These are phyloP conservation scores for Ceyx cyanopectus DNA, from an alignment of 2,113 vertebrate species.

Conservation along the genomic window DNA sequence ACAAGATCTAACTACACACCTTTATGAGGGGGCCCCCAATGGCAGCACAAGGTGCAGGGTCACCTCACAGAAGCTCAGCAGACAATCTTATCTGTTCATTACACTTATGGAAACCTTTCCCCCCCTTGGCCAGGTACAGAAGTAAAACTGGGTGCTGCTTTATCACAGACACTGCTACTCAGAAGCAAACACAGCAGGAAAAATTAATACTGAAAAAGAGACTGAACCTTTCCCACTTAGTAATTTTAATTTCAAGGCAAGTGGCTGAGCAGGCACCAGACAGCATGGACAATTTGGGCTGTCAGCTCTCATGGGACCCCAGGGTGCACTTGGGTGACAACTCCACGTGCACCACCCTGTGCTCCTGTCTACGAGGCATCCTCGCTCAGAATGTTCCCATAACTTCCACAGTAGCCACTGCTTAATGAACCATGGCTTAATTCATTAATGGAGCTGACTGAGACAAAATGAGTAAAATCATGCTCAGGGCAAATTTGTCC, in stretches of 20 bases:
- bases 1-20: background rate
- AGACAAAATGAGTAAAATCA: background rate
- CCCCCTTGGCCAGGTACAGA: fast-evolving
- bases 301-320: background rate
- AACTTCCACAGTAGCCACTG: background rate
- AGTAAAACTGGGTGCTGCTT: background rate
- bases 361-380: background rate
- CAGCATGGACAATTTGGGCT: fast-evolving
- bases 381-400: background rate
- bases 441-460: background rate
- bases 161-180: background rate
- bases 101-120: background rate
- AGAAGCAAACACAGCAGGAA: background rate
- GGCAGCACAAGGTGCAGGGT: background rate
- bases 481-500: background rate
- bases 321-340: fast-evolving
- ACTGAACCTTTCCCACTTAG: background rate
- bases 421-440: background rate
- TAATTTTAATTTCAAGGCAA: background rate
- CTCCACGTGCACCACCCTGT: fast-evolving
- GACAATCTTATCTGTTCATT: background rate
- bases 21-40: background rate
- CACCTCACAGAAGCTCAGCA: background rate
- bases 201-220: background rate
- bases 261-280: background rate